Base-by-base conservation (phyloP, 2,113 vertebrate genomes). In the Melospiza georgiana region DNA sequence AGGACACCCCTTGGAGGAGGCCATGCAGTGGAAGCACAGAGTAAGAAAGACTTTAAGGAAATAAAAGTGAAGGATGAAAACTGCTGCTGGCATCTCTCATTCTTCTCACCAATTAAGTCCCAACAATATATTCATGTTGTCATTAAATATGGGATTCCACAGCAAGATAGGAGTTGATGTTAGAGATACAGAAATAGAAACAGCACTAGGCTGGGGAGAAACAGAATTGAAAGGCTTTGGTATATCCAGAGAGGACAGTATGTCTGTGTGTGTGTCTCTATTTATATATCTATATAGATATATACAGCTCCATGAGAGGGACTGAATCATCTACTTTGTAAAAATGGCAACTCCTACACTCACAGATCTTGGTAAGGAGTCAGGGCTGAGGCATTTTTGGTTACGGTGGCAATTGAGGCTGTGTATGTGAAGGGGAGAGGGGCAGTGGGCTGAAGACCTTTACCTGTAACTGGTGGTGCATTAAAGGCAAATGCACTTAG, bases 221-320 rank as follows among this genome's bases (percentile, higher is more conserved):
- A 23, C 16, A 52, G 46, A 74, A 23, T 23, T 65, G 51, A 69
- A 89, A 93, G 23, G 27, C 27, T 43, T 58, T 74, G 65, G 15
- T 86, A 27, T 68, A 71, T 72, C 80, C 33, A n/a, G 46, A 16
- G 18, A 71, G 33, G 19, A 57, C 58, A 73, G 39, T 3, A 5
- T 0, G 1, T 37, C 6, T 48, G 3, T 54, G 5, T 41, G 1
- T 79, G 1, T 59, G 6, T 58, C 12, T 58, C 4, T 58, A 3
- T 28, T 1, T n/a, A 11, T 23, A 1, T 21, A 25, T 31, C 2
- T 43, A 10, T 31, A 23, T 19, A 69, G 21, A 24, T 24, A 15
- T 4, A 23, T 44, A 27, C 25, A 61, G 51, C 41, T 13, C 52
- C 3, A 3, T 63, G 69, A 57, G 52, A 51, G 44, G n/a, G n/a